Base-by-base conservation (phyloP, 2,888 invertebrate genomes). In the Sisyra terminalis region DNA sequence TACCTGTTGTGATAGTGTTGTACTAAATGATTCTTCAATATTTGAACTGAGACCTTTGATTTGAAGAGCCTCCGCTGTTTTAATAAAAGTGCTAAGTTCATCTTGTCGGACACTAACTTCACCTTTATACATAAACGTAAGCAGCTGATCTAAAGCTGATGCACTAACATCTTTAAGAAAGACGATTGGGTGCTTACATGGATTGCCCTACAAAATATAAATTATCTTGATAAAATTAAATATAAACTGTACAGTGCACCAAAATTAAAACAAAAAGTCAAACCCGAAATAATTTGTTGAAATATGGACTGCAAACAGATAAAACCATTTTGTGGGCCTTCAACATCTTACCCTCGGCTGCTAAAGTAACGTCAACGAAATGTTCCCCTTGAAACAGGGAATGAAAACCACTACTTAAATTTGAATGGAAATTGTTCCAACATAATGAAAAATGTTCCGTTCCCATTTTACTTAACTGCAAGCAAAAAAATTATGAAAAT, bases 361-460 rank as follows among this genome's bases (percentile, higher is more conserved):
- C 42, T 29, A 42, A 17, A 9, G 42, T 42, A 3, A 42, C 42
- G 15, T 42, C 42, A 2, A 42, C 42, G 5, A 42, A 29, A 37
- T 37, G 42, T 37, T 42, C 42, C 1, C 30, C 42, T 37, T 42
- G 42, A 13, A 42, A 42, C 8, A 42, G 37, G 10, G 42, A 42
- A 53, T 75, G 75, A 50, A 78, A 75, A 45, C 76, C 77, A 55
- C 71, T 70, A 51, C 75, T 71, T 53, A 78, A 66, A 57, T 77
- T 78, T 48, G 73, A 73, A 61, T 76, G 76, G 67, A 78, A 78
- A 64, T 78, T 77, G 58, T 78, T 78, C 78, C 78, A 78, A 57
- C 75, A 73, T 60, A 78, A 66, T 58, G 78, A 78, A 58, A 74
- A 75, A 61, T 74, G 74, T 63, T 74, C 73, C 58, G 70, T 70